Conservation (phyloP, 2,888 invertebrate species). For the Trichogramma dendrolimi region DNA sequence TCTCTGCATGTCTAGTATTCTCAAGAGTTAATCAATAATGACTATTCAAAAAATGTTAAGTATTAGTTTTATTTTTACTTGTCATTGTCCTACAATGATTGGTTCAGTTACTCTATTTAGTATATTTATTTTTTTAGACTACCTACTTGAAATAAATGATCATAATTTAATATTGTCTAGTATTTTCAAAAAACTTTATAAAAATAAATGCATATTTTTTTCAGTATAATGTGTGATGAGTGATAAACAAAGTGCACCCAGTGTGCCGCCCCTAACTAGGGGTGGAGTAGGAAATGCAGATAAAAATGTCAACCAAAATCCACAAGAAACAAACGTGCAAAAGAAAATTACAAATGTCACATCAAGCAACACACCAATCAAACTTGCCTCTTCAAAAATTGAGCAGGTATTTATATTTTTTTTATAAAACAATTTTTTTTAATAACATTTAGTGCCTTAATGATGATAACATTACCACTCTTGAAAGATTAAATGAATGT, state of each 20-base stretch:
- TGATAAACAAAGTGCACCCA: conserved; percentile 50
- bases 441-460: background rate
- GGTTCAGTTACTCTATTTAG: too few species aligned
- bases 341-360: conserved; percentile 43
- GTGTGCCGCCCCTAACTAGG: conserved; percentile 50
- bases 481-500: conserved; percentile 35
- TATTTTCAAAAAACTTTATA: background rate
- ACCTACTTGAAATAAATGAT: too few species aligned
- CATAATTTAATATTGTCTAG: too few species aligned
- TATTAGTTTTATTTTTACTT: too few species aligned
- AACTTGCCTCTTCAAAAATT: conserved; percentile 43
- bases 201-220: conserved; percentile 21
- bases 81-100: too few species aligned
- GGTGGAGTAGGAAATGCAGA: conserved; percentile 49
- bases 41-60: too few species aligned
- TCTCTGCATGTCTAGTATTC: too few species aligned
- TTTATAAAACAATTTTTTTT: too few species aligned
- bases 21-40: too few species aligned
- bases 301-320: conserved; percentile 43
- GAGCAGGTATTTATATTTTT: too few species aligned
- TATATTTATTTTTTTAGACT: too few species aligned
- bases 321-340: conserved; percentile 41
- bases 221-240: conserved; percentile 51
- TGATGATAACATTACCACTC: conserved; percentile 38
- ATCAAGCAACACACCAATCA: conserved; percentile 48